phyloP scores from a whole-genome alignment of 2,797 vertebrate genomes.

The Gorsachius magnificus region DNA sequence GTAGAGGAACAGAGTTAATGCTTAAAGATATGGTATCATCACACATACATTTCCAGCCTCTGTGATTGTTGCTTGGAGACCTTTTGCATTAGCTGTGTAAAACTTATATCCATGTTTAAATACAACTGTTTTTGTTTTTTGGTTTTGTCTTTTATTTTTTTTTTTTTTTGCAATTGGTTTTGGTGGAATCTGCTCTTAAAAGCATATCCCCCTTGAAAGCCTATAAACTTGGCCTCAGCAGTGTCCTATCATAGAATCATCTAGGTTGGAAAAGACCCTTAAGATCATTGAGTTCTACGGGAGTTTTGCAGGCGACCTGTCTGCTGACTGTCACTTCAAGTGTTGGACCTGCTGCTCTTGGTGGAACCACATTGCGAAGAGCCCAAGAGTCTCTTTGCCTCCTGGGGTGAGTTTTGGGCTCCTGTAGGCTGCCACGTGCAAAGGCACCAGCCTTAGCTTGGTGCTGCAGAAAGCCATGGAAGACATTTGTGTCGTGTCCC shows the following conservation, averaged over 20 bases:
- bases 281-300: rapidly evolving
- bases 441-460: background rate
- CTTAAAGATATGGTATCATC: background rate
- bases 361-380: rapidly evolving
- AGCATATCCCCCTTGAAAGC: background rate
- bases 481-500: rapidly evolving
- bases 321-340: background rate
- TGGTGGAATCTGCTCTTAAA: background rate
- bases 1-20: background rate
- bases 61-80: background rate
- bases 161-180: background rate
- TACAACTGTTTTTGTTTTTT: too few species aligned
- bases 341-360: background rate
- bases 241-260: background rate
- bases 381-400: background rate
- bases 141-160: background rate
- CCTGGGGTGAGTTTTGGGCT: background rate
- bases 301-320: background rate
- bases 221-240: background rate
- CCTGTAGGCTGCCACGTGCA: rapidly evolving
- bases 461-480: rapidly evolving
- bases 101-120: background rate
- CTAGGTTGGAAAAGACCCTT: background rate
- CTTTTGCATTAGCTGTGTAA: background rate
- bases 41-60: background rate